Conservation (phyloP, 2,797 vertebrate species). For the Sebastiscus albofasciatus region DNA sequence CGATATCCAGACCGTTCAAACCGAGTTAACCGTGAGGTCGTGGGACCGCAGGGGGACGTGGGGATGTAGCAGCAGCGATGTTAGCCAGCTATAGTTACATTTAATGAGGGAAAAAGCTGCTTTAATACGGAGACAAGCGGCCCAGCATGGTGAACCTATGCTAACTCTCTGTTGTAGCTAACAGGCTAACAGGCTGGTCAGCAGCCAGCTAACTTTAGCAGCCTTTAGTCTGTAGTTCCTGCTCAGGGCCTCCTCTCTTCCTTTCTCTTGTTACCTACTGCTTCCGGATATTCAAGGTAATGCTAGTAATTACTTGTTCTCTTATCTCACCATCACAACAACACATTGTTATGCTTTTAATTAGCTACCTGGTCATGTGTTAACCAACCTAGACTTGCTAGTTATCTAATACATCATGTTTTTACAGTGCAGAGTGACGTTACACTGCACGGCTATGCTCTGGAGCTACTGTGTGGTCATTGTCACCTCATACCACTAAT, state of each 20-base stretch:
- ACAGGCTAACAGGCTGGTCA: conserved; percentile 23
- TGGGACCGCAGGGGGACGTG: neutral
- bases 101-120: neutral
- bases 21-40: neutral
- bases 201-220: conserved; percentile 67
- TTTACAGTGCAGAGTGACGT: neutral
- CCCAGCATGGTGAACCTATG: conserved; percentile 8
- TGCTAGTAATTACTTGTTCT: neutral
- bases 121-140: neutral
- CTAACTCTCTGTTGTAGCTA: conserved; percentile 27
- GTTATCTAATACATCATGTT: neutral
- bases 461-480: neutral
- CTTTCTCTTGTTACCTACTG: neutral
- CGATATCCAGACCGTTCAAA: neutral
- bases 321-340: neutral
- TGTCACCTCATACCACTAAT: neutral
- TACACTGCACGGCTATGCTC: neutral
- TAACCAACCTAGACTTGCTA: neutral
- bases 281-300: conserved; percentile 54
- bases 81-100: neutral
- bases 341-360: neutral
- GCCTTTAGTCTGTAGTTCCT: conserved; percentile 15
- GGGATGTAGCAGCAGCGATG: conserved; percentile 1
- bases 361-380: neutral
- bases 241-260: conserved; percentile 30